phyloP scores from a whole-genome alignment of 2,797 vertebrate species.

The Acridotheres tristis region DNA sequence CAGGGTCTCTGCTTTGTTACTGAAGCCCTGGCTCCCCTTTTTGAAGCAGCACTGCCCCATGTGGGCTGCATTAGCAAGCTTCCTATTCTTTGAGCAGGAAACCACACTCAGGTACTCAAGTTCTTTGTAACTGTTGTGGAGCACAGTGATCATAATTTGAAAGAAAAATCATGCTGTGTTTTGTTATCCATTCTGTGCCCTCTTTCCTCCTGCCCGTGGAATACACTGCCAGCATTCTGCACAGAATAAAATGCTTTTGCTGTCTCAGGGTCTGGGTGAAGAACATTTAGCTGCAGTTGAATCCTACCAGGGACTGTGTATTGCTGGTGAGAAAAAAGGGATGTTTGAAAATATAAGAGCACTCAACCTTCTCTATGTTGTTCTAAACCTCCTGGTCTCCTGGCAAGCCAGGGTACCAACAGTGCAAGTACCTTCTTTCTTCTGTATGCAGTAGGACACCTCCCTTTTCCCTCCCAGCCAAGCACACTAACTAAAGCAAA shows the following conservation, averaged over 20 bases:
- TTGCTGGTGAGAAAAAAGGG: not conserved
- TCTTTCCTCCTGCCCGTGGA: not conserved
- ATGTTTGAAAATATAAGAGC: fast-evolving
- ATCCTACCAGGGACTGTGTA: not conserved
- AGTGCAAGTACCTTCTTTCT: not conserved
- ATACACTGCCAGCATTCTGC: not conserved
- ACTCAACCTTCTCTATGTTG: not conserved
- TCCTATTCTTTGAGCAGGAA: not conserved
- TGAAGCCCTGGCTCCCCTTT: not conserved
- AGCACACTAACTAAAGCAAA: not conserved
- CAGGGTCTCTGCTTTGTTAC: not conserved
- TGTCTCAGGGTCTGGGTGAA: not conserved
- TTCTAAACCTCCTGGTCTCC: not conserved
- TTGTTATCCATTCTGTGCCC: not conserved
- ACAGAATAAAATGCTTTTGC: not conserved
- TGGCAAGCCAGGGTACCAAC: not conserved
- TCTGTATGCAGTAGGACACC: not conserved
- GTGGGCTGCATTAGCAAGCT: not conserved
- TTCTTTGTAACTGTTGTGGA: not conserved
- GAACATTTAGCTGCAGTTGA: not conserved
- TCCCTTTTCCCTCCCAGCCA: not conserved
- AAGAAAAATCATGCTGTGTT: not conserved
- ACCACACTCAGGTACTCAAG: not conserved
- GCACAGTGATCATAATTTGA: not conserved
- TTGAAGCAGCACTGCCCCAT: not conserved